Evolutionary conservation across 2,888 invertebrate genomes (phyloP).

Genomic region (Girardia tigrina): DNA sequence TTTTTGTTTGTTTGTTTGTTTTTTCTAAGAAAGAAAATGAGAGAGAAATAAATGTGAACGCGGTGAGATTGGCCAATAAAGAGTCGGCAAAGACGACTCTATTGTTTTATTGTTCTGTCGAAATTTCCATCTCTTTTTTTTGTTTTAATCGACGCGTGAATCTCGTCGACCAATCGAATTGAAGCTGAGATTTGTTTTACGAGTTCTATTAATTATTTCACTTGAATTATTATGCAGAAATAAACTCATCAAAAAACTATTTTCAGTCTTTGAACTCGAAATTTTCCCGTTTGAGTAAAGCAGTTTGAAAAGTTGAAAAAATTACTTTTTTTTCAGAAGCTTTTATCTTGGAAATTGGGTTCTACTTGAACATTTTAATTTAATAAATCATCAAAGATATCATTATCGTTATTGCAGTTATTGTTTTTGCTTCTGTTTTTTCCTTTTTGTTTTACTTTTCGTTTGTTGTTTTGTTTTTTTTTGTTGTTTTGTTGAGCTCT

Average conservation of each 20-base stretch:
- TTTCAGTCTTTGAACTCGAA: conserved; percentile 15
- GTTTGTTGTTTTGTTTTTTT: neutral
- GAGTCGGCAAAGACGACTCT: neutral
- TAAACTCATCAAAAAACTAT: neutral
- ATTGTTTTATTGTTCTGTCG: neutral
- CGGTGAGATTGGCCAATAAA: neutral
- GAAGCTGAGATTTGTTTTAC: too few relatives aligned
- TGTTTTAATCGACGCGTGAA: too few relatives aligned
- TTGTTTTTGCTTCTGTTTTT: conserved; percentile 11
- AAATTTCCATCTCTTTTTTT: neutral
- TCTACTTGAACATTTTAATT: conserved; percentile 12
- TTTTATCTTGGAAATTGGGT: conserved; percentile 23
- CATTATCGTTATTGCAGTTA: conserved; percentile 19
- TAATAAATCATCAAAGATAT: conserved; percentile 23
- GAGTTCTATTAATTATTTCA: conserved; percentile 7
- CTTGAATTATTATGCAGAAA: neutral
- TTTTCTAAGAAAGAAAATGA: too few relatives aligned
- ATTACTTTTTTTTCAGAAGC: neutral
- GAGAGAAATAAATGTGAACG: neutral
- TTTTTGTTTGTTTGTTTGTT: too few relatives aligned
- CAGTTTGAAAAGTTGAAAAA: conserved; percentile 23
- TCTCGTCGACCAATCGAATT: neutral
- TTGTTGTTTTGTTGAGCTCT: neutral
- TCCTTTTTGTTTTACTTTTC: neutral
- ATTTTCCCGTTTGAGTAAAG: conserved; percentile 15